Evolutionary conservation across 2,797 vertebrate species (phyloP).

Genomic region (Coregonus suidteri): DNA sequence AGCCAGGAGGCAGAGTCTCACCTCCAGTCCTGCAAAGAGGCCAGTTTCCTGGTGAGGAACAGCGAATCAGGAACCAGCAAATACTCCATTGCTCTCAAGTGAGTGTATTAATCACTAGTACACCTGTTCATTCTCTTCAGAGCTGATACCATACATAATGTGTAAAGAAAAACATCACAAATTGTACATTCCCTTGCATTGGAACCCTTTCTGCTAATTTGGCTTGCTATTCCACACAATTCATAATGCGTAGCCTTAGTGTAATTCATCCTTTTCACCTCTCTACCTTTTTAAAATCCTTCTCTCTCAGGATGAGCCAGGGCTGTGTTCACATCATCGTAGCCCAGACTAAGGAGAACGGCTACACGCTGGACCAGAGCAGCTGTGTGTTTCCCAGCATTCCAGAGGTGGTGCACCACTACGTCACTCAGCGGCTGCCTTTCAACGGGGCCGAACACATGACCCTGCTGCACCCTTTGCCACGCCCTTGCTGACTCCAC

Average conservation of each 20-base stretch:
- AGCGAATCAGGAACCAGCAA: slow-evolving; percentile 91
- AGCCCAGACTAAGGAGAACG: slow-evolving; percentile 90
- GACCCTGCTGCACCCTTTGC: slow-evolving; percentile 87
- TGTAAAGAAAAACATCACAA: no score
- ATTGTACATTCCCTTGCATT: no score
- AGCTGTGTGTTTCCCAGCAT: slow-evolving; percentile 90
- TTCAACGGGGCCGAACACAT: slow-evolving; percentile 94
- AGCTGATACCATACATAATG: background rate
- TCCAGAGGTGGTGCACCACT: slow-evolving; percentile 90
- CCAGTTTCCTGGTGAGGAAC: slow-evolving; percentile 92
- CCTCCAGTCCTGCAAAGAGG: slow-evolving; percentile 87
- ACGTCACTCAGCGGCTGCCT: slow-evolving; percentile 86
- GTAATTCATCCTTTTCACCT: background rate
- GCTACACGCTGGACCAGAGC: slow-evolving; percentile 90
- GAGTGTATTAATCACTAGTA: slow-evolving; percentile 63
- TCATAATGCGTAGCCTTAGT: no score
- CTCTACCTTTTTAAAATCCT: background rate
- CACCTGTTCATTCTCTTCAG: background rate
- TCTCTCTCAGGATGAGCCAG: slow-evolving; percentile 80
- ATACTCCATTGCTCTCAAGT: slow-evolving; percentile 98
- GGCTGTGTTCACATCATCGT: slow-evolving; percentile 95
- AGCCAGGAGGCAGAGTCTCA: slow-evolving; percentile 89
- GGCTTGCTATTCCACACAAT: background rate
- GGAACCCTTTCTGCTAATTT: no score
- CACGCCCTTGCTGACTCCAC: slow-evolving; percentile 14